Percentiles rank a stretch among this genome's conserved stretches.
Evolutionary conservation across 2,797 vertebrate genomes (phyloP).

Genomic region (Notamacropus eugenii): DNA sequence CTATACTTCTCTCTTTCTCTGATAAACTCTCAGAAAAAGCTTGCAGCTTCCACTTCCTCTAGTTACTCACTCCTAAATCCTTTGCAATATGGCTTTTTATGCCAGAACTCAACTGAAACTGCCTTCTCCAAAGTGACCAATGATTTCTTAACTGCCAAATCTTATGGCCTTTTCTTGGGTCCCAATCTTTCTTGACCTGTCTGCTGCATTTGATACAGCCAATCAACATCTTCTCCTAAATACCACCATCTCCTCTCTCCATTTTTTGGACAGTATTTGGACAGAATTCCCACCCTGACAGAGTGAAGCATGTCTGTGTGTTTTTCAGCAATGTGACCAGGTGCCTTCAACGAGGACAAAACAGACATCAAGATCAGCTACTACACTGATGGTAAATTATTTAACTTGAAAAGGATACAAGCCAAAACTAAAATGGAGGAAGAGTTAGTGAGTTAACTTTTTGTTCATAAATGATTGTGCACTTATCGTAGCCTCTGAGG

Average conservation of each 20-base stretch:
- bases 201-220: neutral
- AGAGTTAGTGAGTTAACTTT: neutral
- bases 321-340: neutral
- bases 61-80: neutral
- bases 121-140: neutral
- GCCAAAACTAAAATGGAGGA: neutral
- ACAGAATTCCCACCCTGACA: neutral
- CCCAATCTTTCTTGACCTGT: neutral
- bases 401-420: neutral
- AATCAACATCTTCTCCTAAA: neutral
- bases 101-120: neutral
- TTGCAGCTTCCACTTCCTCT: neutral
- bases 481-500: neutral
- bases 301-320: neutral
- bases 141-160: neutral
- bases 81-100: neutral
- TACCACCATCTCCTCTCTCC: neutral
- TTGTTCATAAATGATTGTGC: neutral
- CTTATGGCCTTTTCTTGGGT: neutral
- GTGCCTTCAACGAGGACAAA: neutral
- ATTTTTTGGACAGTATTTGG: neutral
- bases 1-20: neutral
- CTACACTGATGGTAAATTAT: neutral
- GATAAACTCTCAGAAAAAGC: neutral
- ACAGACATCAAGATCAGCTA: neutral